These are phyloP conservation scores for Poeciliopsis turrubarensis DNA, from an alignment of 2,113 vertebrate genomes.

Conservation along the genomic window DNA sequence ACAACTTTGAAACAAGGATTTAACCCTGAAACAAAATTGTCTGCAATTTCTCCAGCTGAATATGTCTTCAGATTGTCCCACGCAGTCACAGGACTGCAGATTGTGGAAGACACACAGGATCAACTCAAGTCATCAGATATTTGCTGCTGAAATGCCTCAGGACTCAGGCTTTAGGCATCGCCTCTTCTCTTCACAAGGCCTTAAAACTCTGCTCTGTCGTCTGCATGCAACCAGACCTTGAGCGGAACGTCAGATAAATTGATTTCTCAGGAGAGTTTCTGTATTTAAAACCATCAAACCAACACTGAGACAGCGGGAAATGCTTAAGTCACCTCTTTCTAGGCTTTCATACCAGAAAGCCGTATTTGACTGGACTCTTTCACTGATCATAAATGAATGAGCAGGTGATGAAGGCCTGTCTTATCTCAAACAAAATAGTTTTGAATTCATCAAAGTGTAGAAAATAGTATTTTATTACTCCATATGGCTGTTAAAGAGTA, in stretches of 20 bases:
- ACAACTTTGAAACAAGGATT: not conserved
- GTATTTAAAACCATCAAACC: too few species aligned
- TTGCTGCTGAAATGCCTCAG: not conserved
- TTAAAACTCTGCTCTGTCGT: too few species aligned
- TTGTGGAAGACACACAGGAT: not conserved
- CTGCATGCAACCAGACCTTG: too few species aligned
- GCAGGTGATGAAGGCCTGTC: not conserved
- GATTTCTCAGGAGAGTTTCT: too few species aligned
- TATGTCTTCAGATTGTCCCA: not conserved
- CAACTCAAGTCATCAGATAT: not conserved
- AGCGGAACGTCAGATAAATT: too few species aligned
- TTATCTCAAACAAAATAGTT: not conserved
- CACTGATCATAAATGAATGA: not conserved
- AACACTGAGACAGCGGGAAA: not conserved
- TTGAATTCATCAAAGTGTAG: too few species aligned
- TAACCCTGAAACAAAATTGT: too few species aligned
- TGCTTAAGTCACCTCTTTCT: not conserved
- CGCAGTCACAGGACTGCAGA: too few species aligned
- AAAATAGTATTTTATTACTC: too few species aligned
- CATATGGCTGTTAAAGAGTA: too few species aligned
- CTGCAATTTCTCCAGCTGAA: not conserved
- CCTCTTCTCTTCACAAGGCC: not conserved
- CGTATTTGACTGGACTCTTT: not conserved
- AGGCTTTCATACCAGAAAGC: not conserved
- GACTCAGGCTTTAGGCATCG: not conserved